Base-by-base conservation (phyloP, 2,113 vertebrate species). In the Collichthys lucidus region DNA sequence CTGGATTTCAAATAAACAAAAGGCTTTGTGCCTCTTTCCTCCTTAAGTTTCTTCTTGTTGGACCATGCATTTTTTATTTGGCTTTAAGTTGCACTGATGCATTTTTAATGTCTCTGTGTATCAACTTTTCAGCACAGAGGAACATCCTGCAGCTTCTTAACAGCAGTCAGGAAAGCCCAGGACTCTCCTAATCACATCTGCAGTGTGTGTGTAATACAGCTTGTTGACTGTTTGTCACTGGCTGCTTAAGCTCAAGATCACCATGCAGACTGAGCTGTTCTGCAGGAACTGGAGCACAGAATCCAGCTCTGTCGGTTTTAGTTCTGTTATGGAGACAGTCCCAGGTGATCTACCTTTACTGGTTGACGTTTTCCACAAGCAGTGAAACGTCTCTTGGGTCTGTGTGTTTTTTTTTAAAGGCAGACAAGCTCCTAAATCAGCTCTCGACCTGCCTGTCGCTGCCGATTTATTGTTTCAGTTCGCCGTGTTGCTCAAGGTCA, bases 11-110 rank as follows among this genome's bases (percentile, higher is more conserved):
- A 52, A 80, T 29, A 42, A 11, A 59, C 14, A 17, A 62, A 4
- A 46, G 22, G 15, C 50, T 11, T 20, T 26, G 19, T 22, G 2
- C 31, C n/a, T 40, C 59, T 26, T 8, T 20, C 0, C 17, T 56
- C 57, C 46, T 74, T n/a, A 9, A 11, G 40, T 26, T 56, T 44
- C 17, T 49, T 72, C 80, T 82, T 83, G 74, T 86, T 55, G 9
- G 12, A 8, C 7, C 69, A 87, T 92, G 77, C 68, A 83, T 90
- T 75, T 90, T 90, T 90, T 42, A 89, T 93, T 82, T 46, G 35
- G 83, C 65, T 80, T 83, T 73, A 79, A 72, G 77, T 90, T 90
- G 56, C 64, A 11, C 60, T 60, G 35, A 82, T 92, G 81, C 74
- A 92, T 91, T 80, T 90, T 92, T 91, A 70, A 93, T 79, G 56